These are phyloP conservation scores for Podocnemis expansa DNA, from an alignment of 2,113 vertebrate genomes.

Conservation along the genomic window DNA sequence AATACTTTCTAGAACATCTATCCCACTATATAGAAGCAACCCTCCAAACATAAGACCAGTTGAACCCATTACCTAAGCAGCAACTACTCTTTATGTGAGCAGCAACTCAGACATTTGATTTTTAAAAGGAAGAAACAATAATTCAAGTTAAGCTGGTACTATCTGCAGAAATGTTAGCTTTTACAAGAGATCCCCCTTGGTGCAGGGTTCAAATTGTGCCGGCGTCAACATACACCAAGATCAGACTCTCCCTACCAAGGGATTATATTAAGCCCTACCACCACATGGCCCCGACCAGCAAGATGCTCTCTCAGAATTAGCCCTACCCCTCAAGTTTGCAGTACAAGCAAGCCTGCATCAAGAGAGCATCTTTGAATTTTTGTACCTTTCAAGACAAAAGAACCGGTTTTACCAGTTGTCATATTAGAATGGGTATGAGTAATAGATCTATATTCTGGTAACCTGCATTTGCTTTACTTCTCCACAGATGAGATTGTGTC, in stretches of 20 bases:
- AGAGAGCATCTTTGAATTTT: not conserved
- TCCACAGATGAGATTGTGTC: not conserved
- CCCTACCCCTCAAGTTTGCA: not conserved
- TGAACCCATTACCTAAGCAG: not conserved
- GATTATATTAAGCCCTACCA: not conserved
- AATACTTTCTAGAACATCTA: not conserved
- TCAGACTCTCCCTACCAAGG: not conserved
- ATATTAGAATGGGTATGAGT: not conserved
- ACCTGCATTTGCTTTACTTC: not conserved
- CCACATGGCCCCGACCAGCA: not conserved
- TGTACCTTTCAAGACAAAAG: not conserved
- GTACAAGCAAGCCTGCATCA: not conserved
- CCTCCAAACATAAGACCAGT: not conserved
- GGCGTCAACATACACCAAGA: not conserved
- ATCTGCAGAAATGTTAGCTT: not conserved
- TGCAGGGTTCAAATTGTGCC: constrained; percentile 18
- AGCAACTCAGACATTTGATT: not conserved
- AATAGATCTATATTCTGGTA: not conserved
- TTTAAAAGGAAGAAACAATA: not conserved
- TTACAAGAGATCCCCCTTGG: constrained; percentile 28
- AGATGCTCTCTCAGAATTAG: not conserved
- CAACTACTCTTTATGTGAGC: not conserved
- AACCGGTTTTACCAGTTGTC: not conserved
- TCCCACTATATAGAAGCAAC: not conserved
- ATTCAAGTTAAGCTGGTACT: not conserved